A percentile compares a stretch with the other conserved stretches of the same genome.
Evolutionary conservation across 30 jellyfish, hydroid and myxozoan species (phyloP).

Genomic region (Aurelia sp.): DNA sequence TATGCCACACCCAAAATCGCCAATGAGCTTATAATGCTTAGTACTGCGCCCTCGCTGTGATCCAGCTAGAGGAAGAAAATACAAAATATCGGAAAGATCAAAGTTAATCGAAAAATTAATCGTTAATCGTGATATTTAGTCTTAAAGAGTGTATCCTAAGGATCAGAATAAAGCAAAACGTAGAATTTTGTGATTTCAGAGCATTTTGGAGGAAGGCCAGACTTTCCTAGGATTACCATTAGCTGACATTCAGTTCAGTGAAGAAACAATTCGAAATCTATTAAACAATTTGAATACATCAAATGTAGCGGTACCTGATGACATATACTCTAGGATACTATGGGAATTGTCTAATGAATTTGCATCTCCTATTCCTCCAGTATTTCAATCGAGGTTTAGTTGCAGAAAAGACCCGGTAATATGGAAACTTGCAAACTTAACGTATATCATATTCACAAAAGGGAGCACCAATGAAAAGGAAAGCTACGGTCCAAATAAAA

Average conservation of each 20-base stretch:
- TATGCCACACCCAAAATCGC: too few species aligned
- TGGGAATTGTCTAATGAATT: not conserved
- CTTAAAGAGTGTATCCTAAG: too few species aligned
- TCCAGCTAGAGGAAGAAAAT: too few species aligned
- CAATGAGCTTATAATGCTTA: too few species aligned
- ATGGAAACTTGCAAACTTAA: slow-evolving; percentile 14
- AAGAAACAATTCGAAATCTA: not conserved
- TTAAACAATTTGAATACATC: not conserved
- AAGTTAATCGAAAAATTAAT: too few species aligned
- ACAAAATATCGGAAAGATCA: too few species aligned
- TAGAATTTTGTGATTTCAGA: too few species aligned
- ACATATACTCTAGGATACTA: not conserved
- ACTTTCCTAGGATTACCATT: not conserved
- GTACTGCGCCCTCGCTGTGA: too few species aligned
- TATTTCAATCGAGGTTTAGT: not conserved
- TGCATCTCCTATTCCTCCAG: not conserved
- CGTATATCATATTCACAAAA: not conserved
- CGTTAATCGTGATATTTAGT: too few species aligned
- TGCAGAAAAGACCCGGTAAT: not conserved
- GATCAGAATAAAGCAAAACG: too few species aligned
- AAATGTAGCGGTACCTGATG: not conserved
- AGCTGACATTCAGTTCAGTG: not conserved
- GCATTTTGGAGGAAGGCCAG: too few species aligned
- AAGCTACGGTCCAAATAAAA: not conserved
- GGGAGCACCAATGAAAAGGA: not conserved